phyloP scores from a whole-genome alignment of 2,888 invertebrate genomes.

The Drosophila hamatofila region DNA sequence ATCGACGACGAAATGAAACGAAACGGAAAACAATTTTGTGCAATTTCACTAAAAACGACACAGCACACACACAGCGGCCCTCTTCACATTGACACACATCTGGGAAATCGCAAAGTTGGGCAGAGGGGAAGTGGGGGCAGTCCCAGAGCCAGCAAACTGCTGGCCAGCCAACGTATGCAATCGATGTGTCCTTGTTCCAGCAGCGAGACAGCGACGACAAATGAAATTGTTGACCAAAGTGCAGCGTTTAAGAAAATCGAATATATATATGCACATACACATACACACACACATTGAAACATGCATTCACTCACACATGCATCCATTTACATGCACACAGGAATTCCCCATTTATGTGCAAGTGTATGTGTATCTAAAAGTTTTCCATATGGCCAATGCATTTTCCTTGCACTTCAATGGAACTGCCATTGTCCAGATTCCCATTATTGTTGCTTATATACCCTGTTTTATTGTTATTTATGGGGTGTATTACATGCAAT shows the following conservation, averaged over 20 bases:
- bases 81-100: conserved; percentile 66
- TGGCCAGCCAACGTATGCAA: conserved; percentile 21
- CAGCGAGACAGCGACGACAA: conserved; percentile 47
- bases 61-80: conserved; percentile 11
- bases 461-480: background rate
- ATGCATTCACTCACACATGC: conserved; percentile 2
- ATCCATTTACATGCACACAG: background rate
- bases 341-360: background rate
- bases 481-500: background rate
- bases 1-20: conserved; percentile 61
- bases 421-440: conserved; percentile 38
- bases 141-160: conserved; percentile 17
- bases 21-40: conserved; percentile 80
- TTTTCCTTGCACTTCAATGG: conserved; percentile 44
- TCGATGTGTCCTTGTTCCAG: conserved; percentile 62
- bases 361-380: conserved; percentile 13
- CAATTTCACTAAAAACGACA: conserved; percentile 77
- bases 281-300: background rate
- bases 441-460: conserved; percentile 20
- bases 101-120: conserved; percentile 9
- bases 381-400: conserved; percentile 63
- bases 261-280: conserved; percentile 9
- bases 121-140: background rate
- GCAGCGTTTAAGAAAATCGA: conserved; percentile 67
- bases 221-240: conserved; percentile 74